Conservation (phyloP, 2,888 invertebrate species). For the Xanthia icteritia region DNA sequence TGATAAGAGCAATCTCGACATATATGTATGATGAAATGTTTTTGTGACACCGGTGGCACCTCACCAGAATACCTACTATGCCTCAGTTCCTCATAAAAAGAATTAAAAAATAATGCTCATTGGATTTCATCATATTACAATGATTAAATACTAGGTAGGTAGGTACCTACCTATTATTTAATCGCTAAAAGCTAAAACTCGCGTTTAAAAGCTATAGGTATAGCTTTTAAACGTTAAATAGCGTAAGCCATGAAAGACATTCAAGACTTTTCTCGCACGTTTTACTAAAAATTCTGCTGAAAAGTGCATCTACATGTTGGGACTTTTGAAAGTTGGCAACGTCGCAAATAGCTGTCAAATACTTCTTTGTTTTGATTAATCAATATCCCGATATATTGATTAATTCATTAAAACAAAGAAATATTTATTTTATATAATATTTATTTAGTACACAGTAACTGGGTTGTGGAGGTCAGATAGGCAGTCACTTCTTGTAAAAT, state of each 20-base stretch:
- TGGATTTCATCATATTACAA: background rate
- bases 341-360: background rate
- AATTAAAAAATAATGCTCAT: background rate
- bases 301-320: background rate
- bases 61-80: background rate
- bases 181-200: too few species aligned
- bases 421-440: too few species aligned
- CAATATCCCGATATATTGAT: too few species aligned
- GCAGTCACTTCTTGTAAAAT: too few species aligned
- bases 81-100: background rate
- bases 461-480: too few species aligned
- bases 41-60: slow-evolving; percentile 9
- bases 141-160: background rate
- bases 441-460: too few species aligned
- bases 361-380: background rate
- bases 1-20: slow-evolving; percentile 45
- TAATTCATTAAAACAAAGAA: too few species aligned
- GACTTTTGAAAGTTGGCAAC: background rate
- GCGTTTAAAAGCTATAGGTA: too few species aligned
- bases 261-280: background rate
- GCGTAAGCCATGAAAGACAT: background rate
- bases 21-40: slow-evolving; percentile 44
- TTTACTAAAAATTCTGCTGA: background rate
- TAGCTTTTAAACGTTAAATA: background rate
- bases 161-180: too few species aligned